Conservation (phyloP, 1,140 invertebrate genomes). For the Danaus plexippus region DNA sequence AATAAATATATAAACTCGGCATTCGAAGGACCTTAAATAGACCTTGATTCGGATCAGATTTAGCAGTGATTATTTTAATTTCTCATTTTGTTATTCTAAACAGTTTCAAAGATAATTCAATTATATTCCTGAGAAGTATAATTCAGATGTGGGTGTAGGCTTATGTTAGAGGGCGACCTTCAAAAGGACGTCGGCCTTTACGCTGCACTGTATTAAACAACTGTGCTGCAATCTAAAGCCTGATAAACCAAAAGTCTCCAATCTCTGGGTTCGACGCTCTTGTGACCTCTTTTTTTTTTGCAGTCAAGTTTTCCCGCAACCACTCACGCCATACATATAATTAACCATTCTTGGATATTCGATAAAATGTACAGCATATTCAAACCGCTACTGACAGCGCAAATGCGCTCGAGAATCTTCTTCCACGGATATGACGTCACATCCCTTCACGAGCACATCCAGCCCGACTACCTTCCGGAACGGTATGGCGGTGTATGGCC, state of each 20-base stretch:
- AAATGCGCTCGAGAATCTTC: constrained; percentile 80
- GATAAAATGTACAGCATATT: constrained; percentile 84
- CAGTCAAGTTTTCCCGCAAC: constrained; percentile 81
- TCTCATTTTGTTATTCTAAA: too few species aligned
- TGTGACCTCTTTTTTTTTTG: constrained; percentile 26
- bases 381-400: constrained; percentile 79
- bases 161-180: not conserved
- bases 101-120: too few species aligned
- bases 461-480: constrained; percentile 79
- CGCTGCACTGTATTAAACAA: not conserved
- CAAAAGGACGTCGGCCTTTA: constrained; percentile 7
- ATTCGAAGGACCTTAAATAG: too few species aligned
- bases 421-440: constrained; percentile 83
- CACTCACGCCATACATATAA: constrained; percentile 82
- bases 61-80: too few species aligned
- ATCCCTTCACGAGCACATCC: constrained; percentile 83
- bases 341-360: constrained; percentile 86
- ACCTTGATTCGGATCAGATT: too few species aligned
- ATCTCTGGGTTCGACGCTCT: not conserved
- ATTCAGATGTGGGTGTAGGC: not conserved
- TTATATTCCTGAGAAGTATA: too few species aligned
- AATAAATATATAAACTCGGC: too few species aligned
- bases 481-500: constrained; percentile 80
- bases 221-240: constrained; percentile 5
- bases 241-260: constrained; percentile 3